Evolutionary conservation across 2,113 vertebrate genomes (phyloP), one percentile per base, ranked within the genome.

Genomic region (Aegotheles bennettii): DNA sequence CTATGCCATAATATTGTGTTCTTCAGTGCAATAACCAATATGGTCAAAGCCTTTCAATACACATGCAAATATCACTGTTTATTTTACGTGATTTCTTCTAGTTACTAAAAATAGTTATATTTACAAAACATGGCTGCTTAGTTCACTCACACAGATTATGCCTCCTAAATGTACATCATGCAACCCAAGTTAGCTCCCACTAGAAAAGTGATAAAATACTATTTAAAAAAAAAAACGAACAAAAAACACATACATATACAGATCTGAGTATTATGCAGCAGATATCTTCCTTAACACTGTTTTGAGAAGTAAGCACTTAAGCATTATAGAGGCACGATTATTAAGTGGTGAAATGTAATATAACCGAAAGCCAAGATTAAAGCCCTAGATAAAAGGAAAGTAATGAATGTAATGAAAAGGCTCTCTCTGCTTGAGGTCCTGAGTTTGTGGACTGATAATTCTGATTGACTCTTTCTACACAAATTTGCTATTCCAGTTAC

Each of bases 11-110:
- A 95, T 94, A 96, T 84, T 87, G 96, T 92, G 97, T 90, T 68
- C 94, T 94, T 98, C 98, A 98, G 99, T 99, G 99, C 98, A 98
- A 95, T 96, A 97, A 97, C 98, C 98, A 98, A 98, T 98, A 97
- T 97, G 97, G 98, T 98, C 96, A 97, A 98, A 97, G 90, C 97
- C 95, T 96, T 81, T 78, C 94, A 91, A 96, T 90, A 87, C 95
- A 97, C 98, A 98, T 98, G 98, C 98, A 96, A 93, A 97, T 95
- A 64, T 90, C 96, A 95, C 97, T 97, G 91, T 91, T 96, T 73
- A 92, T 78, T 91, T 94, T 70, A 91, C 80, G 91, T 70, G 28
- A 47, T 89, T 92, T 87, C 67, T 71, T 57, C 89, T 93, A 77
- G 76, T 92, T 97, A 93, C 84, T 97, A 85, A 94, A 97, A 95